phyloP scores from a whole-genome alignment of 1,140 invertebrate species.

The Belonocnema kinseyi region DNA sequence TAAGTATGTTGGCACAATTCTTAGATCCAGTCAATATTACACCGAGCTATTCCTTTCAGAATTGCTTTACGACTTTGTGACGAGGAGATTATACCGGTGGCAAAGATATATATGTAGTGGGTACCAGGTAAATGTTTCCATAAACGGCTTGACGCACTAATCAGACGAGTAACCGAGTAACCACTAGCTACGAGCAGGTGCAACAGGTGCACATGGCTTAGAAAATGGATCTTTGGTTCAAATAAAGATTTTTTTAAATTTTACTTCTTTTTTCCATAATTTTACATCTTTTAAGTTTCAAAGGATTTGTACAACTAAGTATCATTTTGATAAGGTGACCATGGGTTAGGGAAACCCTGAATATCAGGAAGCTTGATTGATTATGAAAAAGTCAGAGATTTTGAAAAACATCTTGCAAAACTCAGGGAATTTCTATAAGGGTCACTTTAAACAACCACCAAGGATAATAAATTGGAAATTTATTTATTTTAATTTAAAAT shows the following conservation, averaged over 20 bases:
- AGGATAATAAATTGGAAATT: no score
- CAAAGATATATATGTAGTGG: not conserved
- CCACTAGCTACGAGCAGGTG: not conserved
- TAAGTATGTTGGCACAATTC: constrained; percentile 29
- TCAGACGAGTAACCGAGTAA: constrained; percentile 15
- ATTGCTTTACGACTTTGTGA: constrained; percentile 14
- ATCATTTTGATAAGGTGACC: no score
- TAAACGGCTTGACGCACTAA: constrained; percentile 10
- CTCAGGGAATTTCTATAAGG: no score
- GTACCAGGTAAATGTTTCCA: constrained; percentile 2
- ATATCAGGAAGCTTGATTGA: no score
- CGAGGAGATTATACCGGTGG: constrained; percentile 1
- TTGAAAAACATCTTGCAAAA: no score
- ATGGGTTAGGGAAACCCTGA: no score
- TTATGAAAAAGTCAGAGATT: no score
- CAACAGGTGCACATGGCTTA: constrained; percentile 3
- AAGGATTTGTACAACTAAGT: not conserved
- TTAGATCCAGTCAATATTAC: constrained; percentile 23
- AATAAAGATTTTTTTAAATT: not conserved
- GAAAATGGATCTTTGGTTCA: not conserved
- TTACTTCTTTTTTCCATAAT: not conserved
- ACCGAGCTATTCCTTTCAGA: not conserved
- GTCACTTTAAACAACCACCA: no score
- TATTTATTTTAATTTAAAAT: no score
- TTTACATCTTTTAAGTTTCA: not conserved